Conservation (phyloP, 2,113 vertebrate species). For the Cyanocitta stelleri region DNA sequence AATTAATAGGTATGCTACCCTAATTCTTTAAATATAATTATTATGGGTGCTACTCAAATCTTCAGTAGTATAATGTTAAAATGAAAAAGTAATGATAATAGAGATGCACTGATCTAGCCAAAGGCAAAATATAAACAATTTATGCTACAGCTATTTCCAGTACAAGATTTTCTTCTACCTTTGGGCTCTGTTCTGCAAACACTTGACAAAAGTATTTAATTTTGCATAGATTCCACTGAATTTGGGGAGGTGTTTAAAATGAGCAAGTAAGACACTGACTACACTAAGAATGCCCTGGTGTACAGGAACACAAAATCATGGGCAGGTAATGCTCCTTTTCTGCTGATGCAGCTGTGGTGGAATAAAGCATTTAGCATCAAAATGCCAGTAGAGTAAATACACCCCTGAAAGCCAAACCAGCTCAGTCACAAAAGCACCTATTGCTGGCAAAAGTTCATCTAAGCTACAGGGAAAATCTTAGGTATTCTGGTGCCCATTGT, state of each 20-base stretch:
- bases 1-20: not conserved
- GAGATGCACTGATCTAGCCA: not conserved
- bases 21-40: not conserved
- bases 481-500: not conserved
- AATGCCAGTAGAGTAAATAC: not conserved
- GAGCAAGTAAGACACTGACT: not conserved
- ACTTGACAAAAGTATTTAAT: constrained; percentile 14
- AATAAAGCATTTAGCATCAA: not conserved
- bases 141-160: constrained; percentile 7
- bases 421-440: not conserved
- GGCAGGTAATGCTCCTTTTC: not conserved
- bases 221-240: not conserved
- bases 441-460: not conserved
- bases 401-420: not conserved
- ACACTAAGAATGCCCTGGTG: not conserved
- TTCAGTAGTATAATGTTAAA: not conserved
- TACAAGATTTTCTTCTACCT: not conserved
- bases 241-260: not conserved
- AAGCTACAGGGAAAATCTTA: not conserved
- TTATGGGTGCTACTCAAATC: not conserved
- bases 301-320: not conserved
- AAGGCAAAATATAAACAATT: constrained; percentile 43
- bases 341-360: not conserved
- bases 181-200: not conserved
- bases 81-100: constrained; percentile 29